These are phyloP conservation scores for Oryzaephilus surinamensis DNA, from an alignment of 1,140 invertebrate genomes.

Conservation along the genomic window DNA sequence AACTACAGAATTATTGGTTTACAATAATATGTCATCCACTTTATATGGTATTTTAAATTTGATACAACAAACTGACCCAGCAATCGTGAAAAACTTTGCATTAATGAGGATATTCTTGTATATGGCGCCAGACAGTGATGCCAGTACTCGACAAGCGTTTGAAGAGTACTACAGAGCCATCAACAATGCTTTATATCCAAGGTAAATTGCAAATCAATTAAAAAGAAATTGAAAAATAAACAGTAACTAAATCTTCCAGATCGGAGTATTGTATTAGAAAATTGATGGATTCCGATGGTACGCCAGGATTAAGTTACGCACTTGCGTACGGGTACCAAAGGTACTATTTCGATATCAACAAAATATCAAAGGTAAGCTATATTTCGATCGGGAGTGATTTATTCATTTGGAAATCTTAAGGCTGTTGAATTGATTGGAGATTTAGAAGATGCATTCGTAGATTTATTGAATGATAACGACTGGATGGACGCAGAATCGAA, in stretches of 20 bases:
- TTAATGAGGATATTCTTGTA: slow-evolving; percentile 23
- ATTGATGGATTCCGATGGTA: slow-evolving; percentile 19
- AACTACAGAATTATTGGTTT: slow-evolving; percentile 16
- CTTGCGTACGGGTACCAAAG: slow-evolving; percentile 25
- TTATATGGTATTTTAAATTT: slow-evolving; percentile 26
- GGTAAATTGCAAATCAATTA: neutral
- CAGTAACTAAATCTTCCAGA: slow-evolving; percentile 15
- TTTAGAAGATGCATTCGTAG: slow-evolving; percentile 59
- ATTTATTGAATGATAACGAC: slow-evolving; percentile 52
- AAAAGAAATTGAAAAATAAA: neutral
- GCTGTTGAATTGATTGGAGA: slow-evolving; percentile 67
- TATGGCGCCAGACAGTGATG: slow-evolving; percentile 25
- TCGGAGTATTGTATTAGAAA: slow-evolving; percentile 29
- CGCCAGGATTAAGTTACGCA: slow-evolving; percentile 25
- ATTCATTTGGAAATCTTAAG: slow-evolving; percentile 28
- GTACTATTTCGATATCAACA: slow-evolving; percentile 23
- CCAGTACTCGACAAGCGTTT: slow-evolving; percentile 16
- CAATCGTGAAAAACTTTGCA: slow-evolving; percentile 26
- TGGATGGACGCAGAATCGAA: slow-evolving; percentile 61
- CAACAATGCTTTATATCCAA: neutral
- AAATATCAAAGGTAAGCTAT: slow-evolving; percentile 22
- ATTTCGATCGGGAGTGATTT: neutral
- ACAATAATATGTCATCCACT: neutral
- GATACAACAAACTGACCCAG: slow-evolving; percentile 17
- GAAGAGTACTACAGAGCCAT: slow-evolving; percentile 17